A percentile compares a stretch with the other conserved stretches of the same genome.
Conservation (phyloP, 35 echinoderm and acorn worm species). For the Anneissia japonica region DNA sequence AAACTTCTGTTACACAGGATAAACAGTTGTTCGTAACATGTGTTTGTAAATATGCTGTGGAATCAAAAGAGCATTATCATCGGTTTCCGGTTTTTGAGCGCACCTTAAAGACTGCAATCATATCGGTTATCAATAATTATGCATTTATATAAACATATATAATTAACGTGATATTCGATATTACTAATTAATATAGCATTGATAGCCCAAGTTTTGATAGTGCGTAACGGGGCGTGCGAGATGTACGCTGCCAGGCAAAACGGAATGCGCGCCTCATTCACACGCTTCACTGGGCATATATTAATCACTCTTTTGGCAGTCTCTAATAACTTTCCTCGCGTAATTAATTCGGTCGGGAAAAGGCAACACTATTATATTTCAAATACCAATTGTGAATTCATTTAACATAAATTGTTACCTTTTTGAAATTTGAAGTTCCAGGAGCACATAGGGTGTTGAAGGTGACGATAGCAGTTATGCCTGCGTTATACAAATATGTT, state of each 20-base stretch:
- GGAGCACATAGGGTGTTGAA: too few species aligned
- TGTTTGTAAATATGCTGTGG: too few species aligned
- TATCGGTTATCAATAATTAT: too few species aligned
- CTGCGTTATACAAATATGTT: too few species aligned
- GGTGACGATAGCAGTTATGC: too few species aligned
- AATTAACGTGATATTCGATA: neutral
- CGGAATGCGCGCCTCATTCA: neutral
- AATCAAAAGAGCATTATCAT: too few species aligned
- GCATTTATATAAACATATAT: neutral
- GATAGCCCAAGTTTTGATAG: neutral
- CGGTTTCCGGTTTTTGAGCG: neutral
- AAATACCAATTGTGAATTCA: neutral
- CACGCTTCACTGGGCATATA: neutral
- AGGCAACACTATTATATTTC: neutral
- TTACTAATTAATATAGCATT: neutral
- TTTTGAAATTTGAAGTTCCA: too few species aligned
- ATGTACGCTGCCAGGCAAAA: neutral
- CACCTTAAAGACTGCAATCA: too few species aligned
- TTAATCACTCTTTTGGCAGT: neutral
- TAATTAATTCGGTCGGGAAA: neutral
- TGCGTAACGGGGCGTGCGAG: neutral
- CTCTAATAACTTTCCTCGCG: neutral
- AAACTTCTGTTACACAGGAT: too few species aligned
- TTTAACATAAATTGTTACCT: neutral
- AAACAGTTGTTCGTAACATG: too few species aligned